Base-by-base conservation (phyloP, 2,888 invertebrate species). In the Cephus sareptanus region DNA sequence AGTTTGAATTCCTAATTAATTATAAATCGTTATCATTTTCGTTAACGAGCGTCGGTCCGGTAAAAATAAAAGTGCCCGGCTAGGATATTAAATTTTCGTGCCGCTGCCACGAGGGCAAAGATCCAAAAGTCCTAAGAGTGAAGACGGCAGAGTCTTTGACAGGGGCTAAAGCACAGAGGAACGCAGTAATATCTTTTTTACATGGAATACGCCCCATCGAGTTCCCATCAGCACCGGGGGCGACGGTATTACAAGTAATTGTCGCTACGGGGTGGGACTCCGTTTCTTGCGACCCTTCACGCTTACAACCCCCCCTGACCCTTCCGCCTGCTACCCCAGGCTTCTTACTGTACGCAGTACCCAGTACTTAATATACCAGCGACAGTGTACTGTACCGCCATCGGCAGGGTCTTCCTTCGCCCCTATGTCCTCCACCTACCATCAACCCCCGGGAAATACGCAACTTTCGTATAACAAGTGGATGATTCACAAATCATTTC, bases 161-260 rank as follows among this genome's bases (percentile, higher is more conserved):
- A 23, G 23, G 56, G 56, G 23, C 9, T 9, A 23, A 56, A 56
- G 83, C 82, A 83, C 82, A 86, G 83, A 81, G 84, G 79, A 79
- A 83, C 82, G 83, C 86, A 85, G 83, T 86, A 87, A 88, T 87
- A 87, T 90, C 88, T 87, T 90, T 90, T 89, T 82, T 83, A 83
- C 81, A 83, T 83, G 84, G 82, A 88, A 85, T 86, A 86, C 89
- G 88, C 88, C 90, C 89, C 88, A 87, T 88, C 87, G 87, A 88
- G 89, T 86, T 85, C 85, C 85, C 87, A 86, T 88, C 87, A 87
- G 84, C 80, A 87, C 88, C 88, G 83, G 82, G 83, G 83, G 86
- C 85, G 86, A 88, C 88, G 87, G 89, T 89, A 90, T 91, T 91
- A 90, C 89, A 87, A 90, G 91, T 90, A 91, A 91, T 91, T 91